phyloP scores from a whole-genome alignment of 2,113 vertebrate species.

The Cercocebus atys region DNA sequence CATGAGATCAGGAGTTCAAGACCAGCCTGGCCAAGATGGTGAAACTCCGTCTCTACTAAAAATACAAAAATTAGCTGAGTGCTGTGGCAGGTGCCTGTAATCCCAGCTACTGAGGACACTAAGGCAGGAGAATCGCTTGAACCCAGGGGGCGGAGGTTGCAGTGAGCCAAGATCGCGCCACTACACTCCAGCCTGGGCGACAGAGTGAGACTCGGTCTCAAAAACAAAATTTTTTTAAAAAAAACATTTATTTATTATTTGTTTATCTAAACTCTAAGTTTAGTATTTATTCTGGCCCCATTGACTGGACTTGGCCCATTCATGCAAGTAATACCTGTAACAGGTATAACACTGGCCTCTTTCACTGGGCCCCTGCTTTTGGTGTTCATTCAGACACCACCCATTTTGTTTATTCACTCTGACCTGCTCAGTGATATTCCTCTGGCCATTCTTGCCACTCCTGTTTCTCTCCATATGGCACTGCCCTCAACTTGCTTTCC shows the following conservation, averaged over 20 bases:
- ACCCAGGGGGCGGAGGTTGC: too few relatives aligned
- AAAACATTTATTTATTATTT: neutral
- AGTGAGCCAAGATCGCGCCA: too few relatives aligned
- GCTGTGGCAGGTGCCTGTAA: too few relatives aligned
- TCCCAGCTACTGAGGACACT: too few relatives aligned
- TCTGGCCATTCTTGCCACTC: neutral
- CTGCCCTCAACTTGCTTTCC: neutral
- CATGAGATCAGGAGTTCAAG: too few relatives aligned
- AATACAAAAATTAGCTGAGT: too few relatives aligned
- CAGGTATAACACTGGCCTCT: neutral
- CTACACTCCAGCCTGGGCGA: too few relatives aligned
- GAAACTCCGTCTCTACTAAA: too few relatives aligned
- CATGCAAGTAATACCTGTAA: neutral
- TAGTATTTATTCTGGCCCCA: neutral
- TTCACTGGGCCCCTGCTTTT: neutral
- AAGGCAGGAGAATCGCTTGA: too few relatives aligned
- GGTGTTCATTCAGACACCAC: neutral
- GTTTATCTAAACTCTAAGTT: conserved; percentile 6
- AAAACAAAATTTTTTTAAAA: too few relatives aligned
- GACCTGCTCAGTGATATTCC: neutral
- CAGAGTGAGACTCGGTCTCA: too few relatives aligned
- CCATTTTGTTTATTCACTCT: neutral
- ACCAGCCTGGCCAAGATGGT: too few relatives aligned
- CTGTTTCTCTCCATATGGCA: neutral
- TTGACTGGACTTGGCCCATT: neutral